Percentiles rank a stretch among this genome's conserved stretches.
Evolutionary conservation across 2,113 vertebrate genomes (phyloP).

Genomic region (Cervus canadensis): DNA sequence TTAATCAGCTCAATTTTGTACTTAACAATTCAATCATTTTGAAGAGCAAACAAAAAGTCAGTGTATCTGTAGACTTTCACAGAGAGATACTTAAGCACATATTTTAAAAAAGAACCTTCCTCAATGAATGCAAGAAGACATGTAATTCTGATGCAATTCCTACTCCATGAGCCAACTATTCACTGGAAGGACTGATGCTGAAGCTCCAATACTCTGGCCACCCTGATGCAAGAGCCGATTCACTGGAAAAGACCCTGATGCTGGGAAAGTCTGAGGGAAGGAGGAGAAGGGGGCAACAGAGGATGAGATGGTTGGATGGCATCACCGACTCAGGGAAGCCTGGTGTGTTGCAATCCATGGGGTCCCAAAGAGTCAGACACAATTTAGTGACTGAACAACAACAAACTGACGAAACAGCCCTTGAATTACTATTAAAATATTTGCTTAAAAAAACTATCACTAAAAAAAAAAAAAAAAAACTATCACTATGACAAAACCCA

Average conservation of each 20-base stretch:
- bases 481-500: neutral
- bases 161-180: constrained; percentile 41
- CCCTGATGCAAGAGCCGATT: neutral
- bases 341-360: neutral
- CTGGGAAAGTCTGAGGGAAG: neutral
- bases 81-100: constrained; percentile 57
- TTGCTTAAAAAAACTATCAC: constrained; percentile 70
- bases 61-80: constrained; percentile 60
- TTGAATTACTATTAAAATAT: constrained; percentile 23
- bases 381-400: neutral
- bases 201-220: neutral
- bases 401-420: constrained; percentile 50
- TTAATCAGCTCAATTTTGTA: constrained; percentile 67
- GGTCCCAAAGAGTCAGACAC: neutral
- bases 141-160: constrained; percentile 67
- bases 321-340: neutral
- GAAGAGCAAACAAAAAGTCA: constrained; percentile 69
- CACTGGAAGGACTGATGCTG: neutral
- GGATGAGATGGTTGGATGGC: neutral
- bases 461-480: constrained; percentile 56
- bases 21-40: constrained; percentile 71
- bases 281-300: neutral
- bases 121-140: constrained; percentile 69
- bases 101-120: constrained; percentile 69
- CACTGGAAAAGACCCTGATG: neutral